Percentiles rank a stretch among this genome's conserved stretches.
Evolutionary conservation across 2,113 vertebrate species (phyloP).

Genomic region (Thunnus maccoyii): DNA sequence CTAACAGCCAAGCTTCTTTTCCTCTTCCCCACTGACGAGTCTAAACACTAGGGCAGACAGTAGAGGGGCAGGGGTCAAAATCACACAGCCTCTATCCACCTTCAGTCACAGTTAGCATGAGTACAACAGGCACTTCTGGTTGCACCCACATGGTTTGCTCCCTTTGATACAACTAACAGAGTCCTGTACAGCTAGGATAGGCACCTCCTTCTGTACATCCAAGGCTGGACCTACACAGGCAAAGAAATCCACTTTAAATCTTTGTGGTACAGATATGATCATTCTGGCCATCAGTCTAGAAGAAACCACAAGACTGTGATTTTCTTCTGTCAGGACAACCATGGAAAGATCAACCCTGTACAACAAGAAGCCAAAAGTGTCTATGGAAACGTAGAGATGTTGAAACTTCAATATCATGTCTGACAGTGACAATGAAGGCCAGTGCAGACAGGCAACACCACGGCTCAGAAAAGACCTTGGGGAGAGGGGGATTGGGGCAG

Average conservation of each 20-base stretch:
- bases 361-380: slow-evolving; percentile 24
- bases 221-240: slow-evolving; percentile 32
- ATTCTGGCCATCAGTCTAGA: slow-evolving; percentile 55
- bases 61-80: slow-evolving; percentile 99
- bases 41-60: slow-evolving; percentile 99
- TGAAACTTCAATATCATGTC: slow-evolving; percentile 22
- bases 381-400: background rate
- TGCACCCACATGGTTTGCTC: slow-evolving; percentile 62
- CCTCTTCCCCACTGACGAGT: slow-evolving; percentile 99
- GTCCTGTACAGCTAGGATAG: slow-evolving; percentile 29
- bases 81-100: slow-evolving; percentile 87
- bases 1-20: slow-evolving; percentile 99
- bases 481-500: slow-evolving; percentile 13
- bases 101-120: slow-evolving; percentile 77
- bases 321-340: slow-evolving; percentile 51
- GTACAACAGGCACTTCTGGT: slow-evolving; percentile 74
- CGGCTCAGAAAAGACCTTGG: slow-evolving; percentile 92
- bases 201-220: slow-evolving; percentile 21
- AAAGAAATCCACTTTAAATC: slow-evolving; percentile 14
- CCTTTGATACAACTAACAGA: slow-evolving; percentile 39
- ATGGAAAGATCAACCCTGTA: slow-evolving; percentile 46
- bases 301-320: slow-evolving; percentile 35
- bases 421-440: slow-evolving; percentile 90
- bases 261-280: slow-evolving; percentile 61
- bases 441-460: slow-evolving; percentile 97